These are phyloP conservation scores for Lasius fuliginosus DNA, from an alignment of 2,888 invertebrate genomes.

Conservation along the genomic window DNA sequence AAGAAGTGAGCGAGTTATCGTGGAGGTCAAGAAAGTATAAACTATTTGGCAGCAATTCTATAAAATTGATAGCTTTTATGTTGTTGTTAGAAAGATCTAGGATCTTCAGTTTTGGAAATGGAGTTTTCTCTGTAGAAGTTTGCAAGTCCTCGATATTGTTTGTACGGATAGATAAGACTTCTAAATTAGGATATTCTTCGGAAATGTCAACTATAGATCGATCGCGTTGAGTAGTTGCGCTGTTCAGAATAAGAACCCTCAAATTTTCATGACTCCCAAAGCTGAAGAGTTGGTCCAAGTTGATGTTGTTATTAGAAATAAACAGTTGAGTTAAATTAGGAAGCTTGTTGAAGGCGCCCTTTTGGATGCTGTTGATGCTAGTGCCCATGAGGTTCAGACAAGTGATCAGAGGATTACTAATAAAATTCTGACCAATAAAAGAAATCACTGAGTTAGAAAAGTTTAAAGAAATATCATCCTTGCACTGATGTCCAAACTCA, in stretches of 20 bases:
- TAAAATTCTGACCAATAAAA: background rate
- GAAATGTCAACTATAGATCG: background rate
- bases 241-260: background rate
- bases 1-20: accelerated
- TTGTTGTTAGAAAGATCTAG: constrained; percentile 47
- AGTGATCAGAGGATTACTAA: constrained; percentile 1
- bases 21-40: constrained; percentile 40
- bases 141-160: background rate
- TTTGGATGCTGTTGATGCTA: accelerated
- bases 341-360: constrained; percentile 25
- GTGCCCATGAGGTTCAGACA: constrained; percentile 23
- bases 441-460: background rate
- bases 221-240: background rate
- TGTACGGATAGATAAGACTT: background rate
- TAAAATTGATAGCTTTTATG: accelerated
- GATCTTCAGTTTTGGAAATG: constrained; percentile 51
- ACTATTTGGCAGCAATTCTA: background rate
- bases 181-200: constrained; percentile 3
- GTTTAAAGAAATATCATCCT: background rate
- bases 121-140: accelerated
- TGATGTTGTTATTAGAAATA: background rate
- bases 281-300: background rate
- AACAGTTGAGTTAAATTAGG: constrained; percentile 43
- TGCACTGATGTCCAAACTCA: background rate
- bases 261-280: constrained; percentile 38